Conservation (phyloP, 2,113 vertebrate genomes). For the Thalassarche chlororhynchos region DNA sequence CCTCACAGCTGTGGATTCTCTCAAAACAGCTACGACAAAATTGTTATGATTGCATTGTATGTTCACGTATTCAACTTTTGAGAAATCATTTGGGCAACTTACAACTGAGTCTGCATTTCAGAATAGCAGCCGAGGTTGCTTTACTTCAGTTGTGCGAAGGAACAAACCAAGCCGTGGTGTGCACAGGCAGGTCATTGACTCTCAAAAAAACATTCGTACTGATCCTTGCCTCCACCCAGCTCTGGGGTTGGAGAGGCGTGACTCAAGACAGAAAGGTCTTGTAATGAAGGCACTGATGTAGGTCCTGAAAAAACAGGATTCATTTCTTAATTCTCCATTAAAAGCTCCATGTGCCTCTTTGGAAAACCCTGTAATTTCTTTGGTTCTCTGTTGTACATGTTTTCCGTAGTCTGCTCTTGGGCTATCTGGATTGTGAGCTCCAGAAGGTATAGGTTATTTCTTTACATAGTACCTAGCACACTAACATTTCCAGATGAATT, state of each 20-base stretch:
- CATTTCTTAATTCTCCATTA: not conserved
- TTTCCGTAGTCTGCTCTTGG: too few relatives aligned
- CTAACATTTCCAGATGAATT: not conserved
- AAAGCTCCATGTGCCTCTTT: not conserved
- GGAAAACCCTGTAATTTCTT: not conserved
- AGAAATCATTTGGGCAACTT: not conserved
- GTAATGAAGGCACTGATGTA: rapidly evolving
- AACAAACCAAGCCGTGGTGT: not conserved
- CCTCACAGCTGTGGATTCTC: not conserved
- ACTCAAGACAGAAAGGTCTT: rapidly evolving
- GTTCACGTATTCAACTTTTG: not conserved
- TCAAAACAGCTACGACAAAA: not conserved
- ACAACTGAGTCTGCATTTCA: rapidly evolving
- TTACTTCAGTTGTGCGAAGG: rapidly evolving
- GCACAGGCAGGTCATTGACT: rapidly evolving
- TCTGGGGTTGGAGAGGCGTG: not conserved
- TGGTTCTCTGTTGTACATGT: not conserved
- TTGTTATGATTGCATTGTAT: rapidly evolving
- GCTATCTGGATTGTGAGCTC: not conserved
- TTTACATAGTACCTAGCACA: too few relatives aligned
- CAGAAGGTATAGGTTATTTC: not conserved
- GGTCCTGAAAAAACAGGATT: not conserved
- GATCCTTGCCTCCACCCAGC: rapidly evolving
- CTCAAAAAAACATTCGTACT: rapidly evolving
- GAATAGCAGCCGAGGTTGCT: rapidly evolving